Evolutionary conservation across 2,113 vertebrate species (phyloP).

Genomic region (Aptenodytes forsteri): DNA sequence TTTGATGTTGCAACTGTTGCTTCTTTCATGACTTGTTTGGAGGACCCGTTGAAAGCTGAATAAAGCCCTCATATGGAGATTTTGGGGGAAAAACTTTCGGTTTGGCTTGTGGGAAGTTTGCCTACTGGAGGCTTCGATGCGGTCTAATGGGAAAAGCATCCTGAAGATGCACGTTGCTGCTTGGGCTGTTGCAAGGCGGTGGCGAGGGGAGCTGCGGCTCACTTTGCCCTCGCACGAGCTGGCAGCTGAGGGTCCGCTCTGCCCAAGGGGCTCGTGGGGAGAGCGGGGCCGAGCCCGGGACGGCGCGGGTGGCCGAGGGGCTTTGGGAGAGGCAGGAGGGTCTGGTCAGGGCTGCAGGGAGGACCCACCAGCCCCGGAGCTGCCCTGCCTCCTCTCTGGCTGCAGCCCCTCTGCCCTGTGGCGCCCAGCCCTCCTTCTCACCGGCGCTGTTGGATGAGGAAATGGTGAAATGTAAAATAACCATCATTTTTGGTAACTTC

Average conservation of each 20-base stretch:
- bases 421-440: accelerated
- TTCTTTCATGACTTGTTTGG: constrained; percentile 43
- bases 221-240: background rate
- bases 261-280: background rate
- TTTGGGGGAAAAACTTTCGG: background rate
- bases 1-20: constrained; percentile 52
- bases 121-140: background rate
- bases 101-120: background rate
- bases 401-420: background rate
- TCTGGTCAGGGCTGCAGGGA: background rate
- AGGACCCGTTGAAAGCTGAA: background rate
- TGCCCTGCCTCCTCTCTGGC: background rate
- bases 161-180: accelerated
- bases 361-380: background rate
- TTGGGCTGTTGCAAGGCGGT: background rate
- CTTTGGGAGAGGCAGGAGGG: background rate
- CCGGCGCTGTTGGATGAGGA: background rate
- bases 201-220: background rate
- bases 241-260: background rate
- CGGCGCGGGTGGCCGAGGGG: background rate
- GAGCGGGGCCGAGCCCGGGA: background rate
- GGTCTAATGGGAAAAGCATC: background rate
- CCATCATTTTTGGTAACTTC: background rate
- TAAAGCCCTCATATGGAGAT: background rate
- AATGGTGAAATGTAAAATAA: background rate